Evolutionary conservation across 2,888 invertebrate species (phyloP), one percentile per base, ranked within the genome.

Genomic region (Merodon equestris): DNA sequence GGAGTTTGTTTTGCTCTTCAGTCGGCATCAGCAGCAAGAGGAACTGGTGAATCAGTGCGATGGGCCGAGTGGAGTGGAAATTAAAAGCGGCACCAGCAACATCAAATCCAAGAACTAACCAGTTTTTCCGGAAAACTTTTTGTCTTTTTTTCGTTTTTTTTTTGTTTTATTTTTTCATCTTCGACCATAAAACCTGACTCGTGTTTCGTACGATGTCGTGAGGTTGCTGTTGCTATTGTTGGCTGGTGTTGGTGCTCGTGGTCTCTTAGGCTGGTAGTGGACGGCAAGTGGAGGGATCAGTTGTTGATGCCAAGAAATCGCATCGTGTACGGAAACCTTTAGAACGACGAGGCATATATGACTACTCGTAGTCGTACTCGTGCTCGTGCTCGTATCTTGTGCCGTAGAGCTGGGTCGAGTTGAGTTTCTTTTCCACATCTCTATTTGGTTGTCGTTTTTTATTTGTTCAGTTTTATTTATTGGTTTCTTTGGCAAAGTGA

Each of bases 91-190:
- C 44, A 45, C 60, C 60, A 61, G 42, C 63, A 63, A 66, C 60
- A 66, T 71, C 54, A 60, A 38, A 60, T 66, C 50, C 60, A 57
- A 76, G 66, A 67, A 57, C 50, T 61, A 77, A 77, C 76, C 76
- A 77, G 76, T 77, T 77, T 66, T 72, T 72, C 72, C 51, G 72
- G 72, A 72, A 77, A 77, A 67, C 72, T 50, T 72, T 64, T 61
- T 4, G 2, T 4, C 7, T 27, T 27, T 27, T 27, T 27, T 2
- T 27, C 27, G 3, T 27, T 27, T 57, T n/a, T 64, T 61, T 4
- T 27, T 4, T 27, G 2, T 27, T 27, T 27, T 27, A 7, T 27
- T 7, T 7, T 27, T 27, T 57, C 54, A 66, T 50, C 66, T 51
- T 27, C 27, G 27, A 27, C 27, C 2, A 27, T 51, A 60, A 45